Evolutionary conservation across 2,888 invertebrate species (phyloP), one percentile per base, ranked within the genome.

Genomic region (Nematopogon swammerdamellus): DNA sequence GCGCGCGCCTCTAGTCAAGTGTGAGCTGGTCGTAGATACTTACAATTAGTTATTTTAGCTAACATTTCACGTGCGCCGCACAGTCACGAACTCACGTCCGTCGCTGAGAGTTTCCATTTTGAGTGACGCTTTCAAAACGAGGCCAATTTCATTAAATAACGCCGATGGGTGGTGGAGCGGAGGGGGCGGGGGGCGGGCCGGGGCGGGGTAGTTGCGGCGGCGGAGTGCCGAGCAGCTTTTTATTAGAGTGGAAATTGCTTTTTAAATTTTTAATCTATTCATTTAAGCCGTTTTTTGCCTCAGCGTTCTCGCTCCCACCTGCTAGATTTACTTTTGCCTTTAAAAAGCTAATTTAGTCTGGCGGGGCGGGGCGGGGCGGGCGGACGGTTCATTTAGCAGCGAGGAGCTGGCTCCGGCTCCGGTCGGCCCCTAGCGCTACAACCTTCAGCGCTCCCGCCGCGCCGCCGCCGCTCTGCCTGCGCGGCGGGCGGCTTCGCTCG

Each of bases 201-300:
- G 62, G 64, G 63, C 76, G 62, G 63, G 53, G 58, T 57, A 62
- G 62, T 68, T 71, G 74, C 14, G 3, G n/a, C 36, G 36, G 36
- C 36, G 3, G 36, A 14, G 8, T 36, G 62, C 57, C 55, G 52
- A 49, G 29, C 42, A 49, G 51, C 58, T 55, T 60, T 57, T 62
- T 63, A 56, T 59, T 63, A 62, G 56, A 59, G 64, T 63, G 60
- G 60, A 70, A 74, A 75, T 75, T 75, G 70, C 70, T 60, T 63
- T 62, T 60, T 75, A 67, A 67, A 75, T 75, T 67, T 72, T 74
- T 74, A 72, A 75, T 70, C 70, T 66, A 72, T 71, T 67, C 70
- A 67, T 67, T 73, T 74, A 74, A 74, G 68, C 68, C 63, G 67
- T 68, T 70, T 73, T 73, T 74, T 73, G 70, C 66, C 66, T 64